phyloP scores from a whole-genome alignment of 2,888 invertebrate species.

The Chymomyza fuscimana region DNA sequence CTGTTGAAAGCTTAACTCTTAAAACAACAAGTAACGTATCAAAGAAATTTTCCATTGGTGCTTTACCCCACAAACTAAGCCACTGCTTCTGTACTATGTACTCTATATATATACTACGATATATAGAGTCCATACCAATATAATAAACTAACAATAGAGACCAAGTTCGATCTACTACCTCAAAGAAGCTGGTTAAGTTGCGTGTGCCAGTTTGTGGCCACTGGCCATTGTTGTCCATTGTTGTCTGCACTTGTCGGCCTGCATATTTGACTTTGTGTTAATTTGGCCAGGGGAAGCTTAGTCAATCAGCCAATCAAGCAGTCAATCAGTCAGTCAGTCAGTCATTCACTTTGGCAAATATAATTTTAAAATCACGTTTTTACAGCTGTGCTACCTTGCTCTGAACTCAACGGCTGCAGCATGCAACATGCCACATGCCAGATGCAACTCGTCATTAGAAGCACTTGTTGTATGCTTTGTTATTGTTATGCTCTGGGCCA shows the following conservation, averaged over 20 bases:
- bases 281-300: constrained; percentile 44
- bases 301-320: constrained; percentile 6
- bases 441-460: constrained; percentile 18
- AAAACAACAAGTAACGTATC: no score
- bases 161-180: background rate
- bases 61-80: no score
- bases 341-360: constrained; percentile 49
- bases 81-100: background rate
- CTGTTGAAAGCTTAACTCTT: no score
- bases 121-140: background rate
- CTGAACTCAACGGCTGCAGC: constrained; percentile 35
- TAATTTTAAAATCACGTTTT: constrained; percentile 74
- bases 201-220: constrained; percentile 21
- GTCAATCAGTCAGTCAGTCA: constrained; percentile 32
- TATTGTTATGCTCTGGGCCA: constrained; percentile 9
- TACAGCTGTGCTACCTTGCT: constrained; percentile 53
- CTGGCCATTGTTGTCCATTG: background rate
- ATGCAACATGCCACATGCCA: constrained; percentile 30
- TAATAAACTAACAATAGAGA: background rate
- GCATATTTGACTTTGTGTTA: constrained; percentile 64
- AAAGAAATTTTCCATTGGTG: no score
- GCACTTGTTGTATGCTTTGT: constrained; percentile 5
- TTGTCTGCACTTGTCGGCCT: constrained; percentile 61
- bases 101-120: background rate
- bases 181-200: background rate